Evolutionary conservation across 2,797 vertebrate species (phyloP).

Genomic region (Sebastes oblongus): DNA sequence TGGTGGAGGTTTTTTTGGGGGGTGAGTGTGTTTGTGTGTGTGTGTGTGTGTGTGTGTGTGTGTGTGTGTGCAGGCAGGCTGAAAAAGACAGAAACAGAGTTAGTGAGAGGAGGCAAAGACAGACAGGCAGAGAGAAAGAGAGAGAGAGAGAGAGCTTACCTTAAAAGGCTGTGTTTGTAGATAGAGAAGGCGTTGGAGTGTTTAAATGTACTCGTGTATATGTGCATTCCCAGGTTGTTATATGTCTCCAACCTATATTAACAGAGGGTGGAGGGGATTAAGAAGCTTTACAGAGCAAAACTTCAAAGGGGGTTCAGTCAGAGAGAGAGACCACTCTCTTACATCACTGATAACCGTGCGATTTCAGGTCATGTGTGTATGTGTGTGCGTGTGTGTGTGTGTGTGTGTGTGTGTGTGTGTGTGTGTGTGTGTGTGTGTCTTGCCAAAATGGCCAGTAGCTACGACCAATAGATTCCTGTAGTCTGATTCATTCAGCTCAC

Average conservation of each 20-base stretch:
- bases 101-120: conserved; percentile 20
- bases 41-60: not conserved
- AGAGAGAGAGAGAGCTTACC: conserved; percentile 66
- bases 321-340: conserved; percentile 11
- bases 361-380: not conserved
- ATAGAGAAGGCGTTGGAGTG: conserved; percentile 47
- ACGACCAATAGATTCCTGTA: conserved; percentile 52
- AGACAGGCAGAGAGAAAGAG: conserved; percentile 12
- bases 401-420: not conserved
- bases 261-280: conserved; percentile 10
- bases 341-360: conserved; percentile 1
- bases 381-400: conserved; percentile 1
- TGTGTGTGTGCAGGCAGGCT: not conserved
- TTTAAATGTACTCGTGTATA: conserved; percentile 58
- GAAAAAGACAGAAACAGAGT: conserved; percentile 19
- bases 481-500: conserved; percentile 48
- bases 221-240: conserved; percentile 43
- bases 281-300: conserved; percentile 10
- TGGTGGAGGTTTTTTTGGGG: not conserved
- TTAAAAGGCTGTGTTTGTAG: conserved; percentile 78
- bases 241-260: conserved; percentile 42
- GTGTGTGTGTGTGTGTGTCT: not conserved
- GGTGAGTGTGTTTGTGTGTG: not conserved
- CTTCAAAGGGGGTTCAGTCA: not conserved
- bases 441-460: conserved; percentile 39